Evolutionary conservation across 2,888 invertebrate species (phyloP).

Genomic region (Tinea trinotella): DNA sequence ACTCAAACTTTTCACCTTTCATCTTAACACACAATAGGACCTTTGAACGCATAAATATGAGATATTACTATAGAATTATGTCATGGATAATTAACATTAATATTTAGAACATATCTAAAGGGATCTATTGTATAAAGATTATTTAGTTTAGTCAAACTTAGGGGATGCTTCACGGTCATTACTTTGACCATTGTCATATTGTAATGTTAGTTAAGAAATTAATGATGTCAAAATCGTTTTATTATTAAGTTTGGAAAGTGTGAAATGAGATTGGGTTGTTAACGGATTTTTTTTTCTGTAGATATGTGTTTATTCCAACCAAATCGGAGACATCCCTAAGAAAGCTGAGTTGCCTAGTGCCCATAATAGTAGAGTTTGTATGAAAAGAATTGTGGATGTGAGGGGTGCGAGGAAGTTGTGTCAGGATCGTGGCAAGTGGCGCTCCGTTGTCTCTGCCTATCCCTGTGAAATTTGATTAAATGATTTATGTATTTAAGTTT

Average conservation of each 20-base stretch:
- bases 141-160: slow-evolving; percentile 9
- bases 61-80: slow-evolving; percentile 35
- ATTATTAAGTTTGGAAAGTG: slow-evolving; percentile 45
- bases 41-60: slow-evolving; percentile 2
- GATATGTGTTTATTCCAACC: too few species aligned
- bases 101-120: background rate
- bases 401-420: too few species aligned
- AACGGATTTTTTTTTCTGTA: background rate
- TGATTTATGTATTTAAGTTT: too few species aligned
- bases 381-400: too few species aligned
- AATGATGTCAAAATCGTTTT: slow-evolving; percentile 40
- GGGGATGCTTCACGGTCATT: slow-evolving; percentile 57
- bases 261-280: slow-evolving; percentile 50
- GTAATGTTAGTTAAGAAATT: slow-evolving; percentile 53
- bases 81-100: slow-evolving; percentile 59
- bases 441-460: too few species aligned
- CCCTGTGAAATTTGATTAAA: too few species aligned
- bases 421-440: too few species aligned
- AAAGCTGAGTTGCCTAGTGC: too few species aligned
- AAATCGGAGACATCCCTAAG: too few species aligned
- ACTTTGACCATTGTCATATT: slow-evolving; percentile 67
- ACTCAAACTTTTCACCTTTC: background rate
- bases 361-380: too few species aligned
- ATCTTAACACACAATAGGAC: background rate
- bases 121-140: slow-evolving; percentile 1